Conservation (phyloP, 1,140 invertebrate genomes). For the Microplitis mediator region DNA sequence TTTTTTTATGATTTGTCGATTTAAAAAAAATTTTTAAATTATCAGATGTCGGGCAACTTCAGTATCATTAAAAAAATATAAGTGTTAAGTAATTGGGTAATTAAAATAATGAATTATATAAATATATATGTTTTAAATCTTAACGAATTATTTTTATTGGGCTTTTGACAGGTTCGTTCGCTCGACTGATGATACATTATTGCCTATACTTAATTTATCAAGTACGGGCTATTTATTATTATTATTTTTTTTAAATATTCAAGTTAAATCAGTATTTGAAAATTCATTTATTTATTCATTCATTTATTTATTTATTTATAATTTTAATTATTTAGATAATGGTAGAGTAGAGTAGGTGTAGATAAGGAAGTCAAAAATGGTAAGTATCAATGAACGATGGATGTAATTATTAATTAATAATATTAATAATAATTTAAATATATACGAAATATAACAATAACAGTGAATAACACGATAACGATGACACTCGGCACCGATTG, state of each 20-base stretch:
- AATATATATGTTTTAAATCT: too few relatives aligned
- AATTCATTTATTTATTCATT: not conserved
- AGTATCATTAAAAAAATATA: too few relatives aligned
- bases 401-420: conserved; percentile 18
- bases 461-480: conserved; percentile 34
- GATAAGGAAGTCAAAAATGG: conserved; percentile 5
- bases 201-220: not conserved
- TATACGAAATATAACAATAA: conserved; percentile 35
- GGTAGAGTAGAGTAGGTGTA: not conserved
- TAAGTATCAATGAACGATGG: conserved; percentile 23
- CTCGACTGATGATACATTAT: not conserved
- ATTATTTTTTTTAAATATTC: not conserved
- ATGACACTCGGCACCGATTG: conserved; percentile 29
- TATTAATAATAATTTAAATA: conserved; percentile 36
- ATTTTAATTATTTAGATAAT: not conserved
- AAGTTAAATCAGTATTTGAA: not conserved
- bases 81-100: too few relatives aligned
- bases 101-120: too few relatives aligned
- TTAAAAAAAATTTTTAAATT: too few relatives aligned
- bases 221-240: not conserved
- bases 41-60: too few relatives aligned
- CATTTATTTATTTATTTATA: not conserved
- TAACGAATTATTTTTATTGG: not conserved
- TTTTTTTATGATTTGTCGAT: too few relatives aligned
- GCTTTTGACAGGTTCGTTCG: not conserved